Percentiles rank a stretch among this genome's conserved stretches.
These are phyloP conservation scores for Spheniscus humboldti DNA, from an alignment of 2,797 vertebrate species.

Conservation along the genomic window DNA sequence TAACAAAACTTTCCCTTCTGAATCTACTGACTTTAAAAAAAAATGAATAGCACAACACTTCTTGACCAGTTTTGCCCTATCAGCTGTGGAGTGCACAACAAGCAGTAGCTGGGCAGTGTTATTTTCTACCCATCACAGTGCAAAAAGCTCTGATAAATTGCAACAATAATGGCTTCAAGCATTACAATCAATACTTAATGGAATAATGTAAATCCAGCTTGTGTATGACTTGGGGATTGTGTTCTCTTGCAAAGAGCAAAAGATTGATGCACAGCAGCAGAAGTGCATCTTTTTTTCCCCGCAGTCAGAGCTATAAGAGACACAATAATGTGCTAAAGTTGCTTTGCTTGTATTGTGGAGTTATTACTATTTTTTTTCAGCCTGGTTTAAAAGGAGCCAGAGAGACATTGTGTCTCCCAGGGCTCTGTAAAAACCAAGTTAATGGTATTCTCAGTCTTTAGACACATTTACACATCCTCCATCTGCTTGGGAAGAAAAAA, in stretches of 20 bases:
- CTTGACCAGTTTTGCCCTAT: neutral
- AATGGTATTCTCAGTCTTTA: constrained; percentile 66
- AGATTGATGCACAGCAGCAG: constrained; percentile 32
- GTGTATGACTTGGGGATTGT: constrained; percentile 35
- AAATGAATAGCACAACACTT: neutral
- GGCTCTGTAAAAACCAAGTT: constrained; percentile 40
- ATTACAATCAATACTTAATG: constrained; percentile 62
- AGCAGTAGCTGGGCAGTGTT: neutral
- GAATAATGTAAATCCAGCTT: constrained; percentile 61
- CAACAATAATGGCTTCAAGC: constrained; percentile 59
- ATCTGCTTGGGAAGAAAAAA: constrained; percentile 42
- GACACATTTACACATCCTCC: constrained; percentile 69
- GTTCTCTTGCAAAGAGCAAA: constrained; percentile 42
- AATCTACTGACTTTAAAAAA: neutral
- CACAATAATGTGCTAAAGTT: constrained; percentile 33
- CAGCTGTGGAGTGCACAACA: neutral
- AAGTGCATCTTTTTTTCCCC: neutral
- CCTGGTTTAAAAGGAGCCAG: constrained; percentile 28
- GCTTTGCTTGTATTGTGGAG: constrained; percentile 28
- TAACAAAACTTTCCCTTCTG: neutral
- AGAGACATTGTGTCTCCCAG: constrained; percentile 46
- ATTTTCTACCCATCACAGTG: constrained; percentile 36
- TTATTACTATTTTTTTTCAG: constrained; percentile 32
- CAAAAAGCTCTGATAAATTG: constrained; percentile 58
- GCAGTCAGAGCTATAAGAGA: neutral